Conservation (phyloP, 2,797 vertebrate genomes). For the Cuniculus paca region DNA sequence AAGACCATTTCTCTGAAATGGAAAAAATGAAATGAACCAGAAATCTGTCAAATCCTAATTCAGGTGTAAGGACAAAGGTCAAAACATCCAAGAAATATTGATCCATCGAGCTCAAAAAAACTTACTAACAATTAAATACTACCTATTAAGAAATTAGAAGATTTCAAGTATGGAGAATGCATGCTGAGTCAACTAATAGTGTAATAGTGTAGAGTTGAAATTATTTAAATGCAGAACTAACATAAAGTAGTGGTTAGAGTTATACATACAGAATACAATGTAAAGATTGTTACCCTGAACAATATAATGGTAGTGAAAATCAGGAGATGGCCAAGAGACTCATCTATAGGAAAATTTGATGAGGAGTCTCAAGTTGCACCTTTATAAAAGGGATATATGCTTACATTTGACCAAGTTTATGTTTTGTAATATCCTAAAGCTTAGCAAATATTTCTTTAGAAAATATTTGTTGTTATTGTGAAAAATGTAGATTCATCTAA, state of each 20-base stretch:
- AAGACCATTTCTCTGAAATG: background rate
- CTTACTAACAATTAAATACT: background rate
- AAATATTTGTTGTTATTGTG: background rate
- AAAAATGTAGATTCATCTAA: slow-evolving; percentile 3
- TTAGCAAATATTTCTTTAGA: background rate
- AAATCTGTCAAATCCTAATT: background rate
- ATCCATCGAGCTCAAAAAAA: background rate
- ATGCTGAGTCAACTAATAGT: background rate
- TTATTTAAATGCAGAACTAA: background rate
- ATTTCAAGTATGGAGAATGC: background rate
- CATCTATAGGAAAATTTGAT: background rate
- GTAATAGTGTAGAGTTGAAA: background rate
- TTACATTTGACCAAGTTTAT: background rate
- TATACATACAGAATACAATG: background rate
- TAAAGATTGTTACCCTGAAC: slow-evolving; percentile 7
- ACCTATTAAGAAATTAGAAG: background rate
- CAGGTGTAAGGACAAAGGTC: background rate
- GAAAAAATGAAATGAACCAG: background rate
- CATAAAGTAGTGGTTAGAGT: background rate
- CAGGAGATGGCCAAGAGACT: background rate
- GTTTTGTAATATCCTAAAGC: background rate
- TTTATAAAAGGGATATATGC: background rate
- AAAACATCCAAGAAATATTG: background rate
- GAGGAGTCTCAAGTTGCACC: background rate
- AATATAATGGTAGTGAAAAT: background rate